Conservation (phyloP, 2,113 vertebrate species). For the Myotis brandtii region DNA sequence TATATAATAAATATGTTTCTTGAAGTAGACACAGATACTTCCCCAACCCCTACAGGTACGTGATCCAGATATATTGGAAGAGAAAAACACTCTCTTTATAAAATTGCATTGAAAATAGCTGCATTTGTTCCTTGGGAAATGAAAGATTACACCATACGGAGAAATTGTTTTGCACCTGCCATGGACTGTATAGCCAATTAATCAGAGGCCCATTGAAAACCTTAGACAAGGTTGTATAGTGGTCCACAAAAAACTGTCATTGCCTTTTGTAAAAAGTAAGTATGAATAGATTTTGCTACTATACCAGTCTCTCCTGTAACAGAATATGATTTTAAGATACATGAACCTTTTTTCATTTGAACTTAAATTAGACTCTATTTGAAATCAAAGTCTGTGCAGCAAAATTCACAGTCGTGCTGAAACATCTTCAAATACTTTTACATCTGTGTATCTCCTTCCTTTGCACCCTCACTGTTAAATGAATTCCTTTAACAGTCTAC, state of each 20-base stretch:
- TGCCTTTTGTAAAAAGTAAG: constrained; percentile 26
- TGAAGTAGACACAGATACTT: neutral
- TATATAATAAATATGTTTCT: neutral
- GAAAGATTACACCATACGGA: neutral
- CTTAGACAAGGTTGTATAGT: neutral
- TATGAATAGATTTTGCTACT: neutral
- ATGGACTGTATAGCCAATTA: neutral
- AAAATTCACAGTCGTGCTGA: constrained; percentile 34
- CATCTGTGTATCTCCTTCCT: neutral
- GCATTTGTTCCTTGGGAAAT: neutral
- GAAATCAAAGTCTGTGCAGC: constrained; percentile 56
- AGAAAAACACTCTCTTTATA: neutral
- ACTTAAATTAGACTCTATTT: constrained; percentile 54
- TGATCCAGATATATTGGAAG: neutral
- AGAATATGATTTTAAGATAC: neutral
- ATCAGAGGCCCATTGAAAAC: neutral
- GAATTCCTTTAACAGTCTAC: constrained; percentile 60
- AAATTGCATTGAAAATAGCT: neutral
- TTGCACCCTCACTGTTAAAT: constrained; percentile 44
- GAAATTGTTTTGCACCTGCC: neutral
- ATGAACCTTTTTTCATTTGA: neutral
- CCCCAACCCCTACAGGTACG: neutral
- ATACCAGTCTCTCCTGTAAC: neutral
- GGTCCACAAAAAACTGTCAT: neutral
- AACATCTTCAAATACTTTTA: constrained; percentile 46